Evolutionary conservation across 2,797 vertebrate genomes (phyloP), one percentile per base, ranked within the genome.

Genomic region (Tadarida brasiliensis): DNA sequence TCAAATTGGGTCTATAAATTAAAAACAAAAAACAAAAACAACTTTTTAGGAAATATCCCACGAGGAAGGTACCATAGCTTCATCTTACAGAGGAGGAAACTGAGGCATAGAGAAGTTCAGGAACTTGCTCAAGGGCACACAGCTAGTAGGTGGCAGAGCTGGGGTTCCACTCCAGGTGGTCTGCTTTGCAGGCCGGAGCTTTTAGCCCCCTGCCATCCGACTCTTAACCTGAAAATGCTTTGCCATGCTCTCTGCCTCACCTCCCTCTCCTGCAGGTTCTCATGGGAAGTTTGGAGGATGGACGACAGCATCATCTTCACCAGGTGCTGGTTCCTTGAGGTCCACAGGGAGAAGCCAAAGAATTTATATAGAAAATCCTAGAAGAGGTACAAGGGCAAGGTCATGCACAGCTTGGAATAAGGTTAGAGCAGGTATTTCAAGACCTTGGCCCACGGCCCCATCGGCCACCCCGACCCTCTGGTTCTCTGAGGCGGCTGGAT

Each of bases 281-380:
- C 57, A 0, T 93, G 87, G 26, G 63, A 5, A 15, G 56, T 84
- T 3, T 68, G 71, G 33, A 95, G 65, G 24, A 91, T 14, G 78
- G 49, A 9, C 1, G 15, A 24, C 1, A 95, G 33, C 77, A 91
- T 84, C 11, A 0, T 74, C 68, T 57, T 61, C 20, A 96, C 35
- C 51, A 95, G 49, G 5, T 28, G 56, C 7, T 3, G 9, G 24
- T 54, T 56, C 8, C 7, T 51, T 4, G 91, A 88, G 15, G 49
- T 65, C 24, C 56, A 3, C 24, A 95, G 78, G 57, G 71, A 35
- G n/a, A 88, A 91, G 73, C 96, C 88, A 30, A 95, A 91, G 22
- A 95, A 84, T 81, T 73, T 94, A 59, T 95, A 96, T 4, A 96
- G 88, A 54, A 96, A 96, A 68, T 20, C n/a, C 96, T 96, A 26